Percentiles rank a stretch among this genome's conserved stretches.
These are phyloP conservation scores for Craniophora ligustri DNA, from an alignment of 2,888 invertebrate species.

Conservation along the genomic window DNA sequence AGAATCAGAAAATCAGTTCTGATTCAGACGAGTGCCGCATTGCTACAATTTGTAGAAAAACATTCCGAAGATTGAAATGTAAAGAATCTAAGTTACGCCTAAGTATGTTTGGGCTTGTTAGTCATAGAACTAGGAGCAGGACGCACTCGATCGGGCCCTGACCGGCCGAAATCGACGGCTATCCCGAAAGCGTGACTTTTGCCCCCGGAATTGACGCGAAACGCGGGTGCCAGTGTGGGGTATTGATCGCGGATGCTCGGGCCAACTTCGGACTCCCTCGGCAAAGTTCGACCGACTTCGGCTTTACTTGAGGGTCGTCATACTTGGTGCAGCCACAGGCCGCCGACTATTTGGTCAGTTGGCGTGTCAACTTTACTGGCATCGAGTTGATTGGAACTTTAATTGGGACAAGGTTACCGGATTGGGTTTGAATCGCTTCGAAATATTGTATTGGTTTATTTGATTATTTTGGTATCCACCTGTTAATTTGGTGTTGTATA, in stretches of 20 bases:
- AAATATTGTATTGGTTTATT: conserved; percentile 33
- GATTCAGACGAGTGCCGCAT: conserved; percentile 4
- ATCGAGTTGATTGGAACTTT: conserved; percentile 83
- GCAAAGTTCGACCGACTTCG: conserved; percentile 78
- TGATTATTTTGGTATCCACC: conserved; percentile 22
- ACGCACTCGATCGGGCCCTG: conserved; percentile 71
- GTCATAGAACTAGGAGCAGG: conserved; percentile 49
- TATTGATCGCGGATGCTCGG: conserved; percentile 84
- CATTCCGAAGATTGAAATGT: conserved; percentile 46
- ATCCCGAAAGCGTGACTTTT: conserved; percentile 86
- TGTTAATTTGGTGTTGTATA: conserved; percentile 22
- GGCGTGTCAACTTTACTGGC: conserved; percentile 80
- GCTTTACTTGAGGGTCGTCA: conserved; percentile 74
- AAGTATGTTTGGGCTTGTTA: conserved; percentile 63
- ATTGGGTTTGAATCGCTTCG: conserved; percentile 64
- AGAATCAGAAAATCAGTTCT: not conserved
- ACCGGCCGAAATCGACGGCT: conserved; percentile 82
- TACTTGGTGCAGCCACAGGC: conserved; percentile 67
- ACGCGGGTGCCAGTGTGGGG: conserved; percentile 76
- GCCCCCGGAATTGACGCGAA: conserved; percentile 84
- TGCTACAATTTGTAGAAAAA: conserved; percentile 16
- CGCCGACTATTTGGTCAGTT: conserved; percentile 76
- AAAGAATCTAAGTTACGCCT: conserved; percentile 64
- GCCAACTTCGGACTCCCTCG: conserved; percentile 79
- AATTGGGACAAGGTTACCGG: conserved; percentile 85